Evolutionary conservation across 2,888 invertebrate species (phyloP).

Genomic region (Entomobrya multifasciata): DNA sequence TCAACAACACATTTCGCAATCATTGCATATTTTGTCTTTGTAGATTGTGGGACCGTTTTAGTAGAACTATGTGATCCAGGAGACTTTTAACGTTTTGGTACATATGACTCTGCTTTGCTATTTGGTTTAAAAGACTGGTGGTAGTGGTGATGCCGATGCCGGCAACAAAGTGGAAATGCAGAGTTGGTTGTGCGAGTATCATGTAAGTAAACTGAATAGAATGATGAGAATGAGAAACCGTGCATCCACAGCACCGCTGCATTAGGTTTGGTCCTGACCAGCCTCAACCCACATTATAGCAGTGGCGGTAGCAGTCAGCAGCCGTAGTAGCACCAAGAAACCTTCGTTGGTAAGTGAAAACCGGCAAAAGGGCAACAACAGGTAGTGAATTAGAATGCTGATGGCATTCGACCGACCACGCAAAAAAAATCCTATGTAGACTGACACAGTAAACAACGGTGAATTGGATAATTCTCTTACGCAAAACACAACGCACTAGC

Average conservation of each 20-base stretch:
- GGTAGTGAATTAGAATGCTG: neutral
- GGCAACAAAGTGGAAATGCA: constrained; percentile 25
- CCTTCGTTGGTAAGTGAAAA: too few relatives aligned
- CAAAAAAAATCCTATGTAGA: neutral
- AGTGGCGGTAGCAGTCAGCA: neutral
- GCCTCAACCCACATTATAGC: constrained; percentile 29
- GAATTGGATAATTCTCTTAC: neutral
- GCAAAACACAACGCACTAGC: too few relatives aligned
- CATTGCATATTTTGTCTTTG: too few relatives aligned
- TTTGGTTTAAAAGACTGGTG: neutral
- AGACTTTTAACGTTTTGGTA: too few relatives aligned
- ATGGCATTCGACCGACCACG: neutral
- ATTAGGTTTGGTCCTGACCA: constrained; percentile 20
- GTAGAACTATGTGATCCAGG: too few relatives aligned
- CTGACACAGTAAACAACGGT: neutral
- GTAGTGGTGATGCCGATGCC: constrained; percentile 11
- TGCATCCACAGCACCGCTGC: constrained; percentile 1
- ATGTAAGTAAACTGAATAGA: neutral
- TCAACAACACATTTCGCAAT: too few relatives aligned
- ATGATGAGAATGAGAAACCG: neutral
- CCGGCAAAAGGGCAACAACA: neutral
- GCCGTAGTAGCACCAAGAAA: neutral
- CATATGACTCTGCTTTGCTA: neutral
- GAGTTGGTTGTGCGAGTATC: constrained; percentile 4
- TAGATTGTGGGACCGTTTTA: too few relatives aligned